Base-by-base conservation (phyloP, 2,888 invertebrate species). In the Blastobasis adustella region DNA sequence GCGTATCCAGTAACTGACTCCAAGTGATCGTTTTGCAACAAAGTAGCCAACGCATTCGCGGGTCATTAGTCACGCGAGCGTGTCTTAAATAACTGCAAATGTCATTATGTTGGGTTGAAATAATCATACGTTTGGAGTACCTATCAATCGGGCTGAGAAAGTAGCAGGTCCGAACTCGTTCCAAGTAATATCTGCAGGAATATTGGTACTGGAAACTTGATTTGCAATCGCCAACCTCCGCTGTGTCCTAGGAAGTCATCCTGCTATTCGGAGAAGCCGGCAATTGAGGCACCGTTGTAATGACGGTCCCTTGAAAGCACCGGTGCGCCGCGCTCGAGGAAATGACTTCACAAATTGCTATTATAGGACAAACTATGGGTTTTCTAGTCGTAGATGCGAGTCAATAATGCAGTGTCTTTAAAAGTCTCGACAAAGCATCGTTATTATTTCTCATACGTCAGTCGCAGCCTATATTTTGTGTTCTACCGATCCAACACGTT, bases 231-330 rank as follows among this genome's bases (percentile, higher is more conserved):
- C 23, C 23, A 23, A 2, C 23, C 23, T 57, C 55, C 46, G 47
- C 54, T 54, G 52, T 54, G 58, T 60, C 56, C 54, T 61, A 68
- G 67, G 67, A 73, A 73, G 67, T 60, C 65, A 62, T 59, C 52
- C 64, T 61, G 63, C 76, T 76, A 70, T 59, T 65, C 62, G 56
- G 63, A 63, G 67, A 70, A 63, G 67, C 58, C 75, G 61, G 75
- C 74, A 77, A 81, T 81, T 68, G 64, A 79, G 71, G 73, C 68
- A 76, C 84, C 85, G 86, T 85, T 84, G 78, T 86, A 83, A 85
- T 83, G 78, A 75, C 71, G 71, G 76, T 79, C 79, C 78, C 78
- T 80, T 72, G 68, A 65, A 72, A 69, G 69, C 67, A 67, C 79
- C 75, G 79, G 73, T 71, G 65, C 59, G 61, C 41, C 63, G 63